These are phyloP conservation scores for Orchestes rusci DNA, from an alignment of 2,888 invertebrate species.

Conservation along the genomic window DNA sequence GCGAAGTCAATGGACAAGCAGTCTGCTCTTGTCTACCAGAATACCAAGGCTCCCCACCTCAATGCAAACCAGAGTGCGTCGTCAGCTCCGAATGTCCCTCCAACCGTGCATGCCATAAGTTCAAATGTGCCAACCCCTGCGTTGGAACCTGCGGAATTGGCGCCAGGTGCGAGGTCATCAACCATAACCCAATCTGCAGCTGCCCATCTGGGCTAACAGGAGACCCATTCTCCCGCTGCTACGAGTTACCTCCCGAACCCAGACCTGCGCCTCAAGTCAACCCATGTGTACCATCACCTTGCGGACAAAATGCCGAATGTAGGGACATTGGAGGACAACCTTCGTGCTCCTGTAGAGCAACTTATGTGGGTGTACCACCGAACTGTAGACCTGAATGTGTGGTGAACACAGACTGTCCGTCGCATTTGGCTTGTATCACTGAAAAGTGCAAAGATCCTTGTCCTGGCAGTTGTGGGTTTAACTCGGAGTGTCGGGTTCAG, in stretches of 20 bases:
- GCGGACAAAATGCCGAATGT: slow-evolving; percentile 57
- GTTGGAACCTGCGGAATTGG: slow-evolving; percentile 66
- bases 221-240: slow-evolving; percentile 72
- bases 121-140: slow-evolving; percentile 69
- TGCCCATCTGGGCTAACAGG: slow-evolving; percentile 57
- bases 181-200: slow-evolving; percentile 70
- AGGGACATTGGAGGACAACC: slow-evolving; percentile 51
- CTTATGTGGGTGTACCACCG: slow-evolving; percentile 67
- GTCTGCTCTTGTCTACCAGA: slow-evolving; percentile 67
- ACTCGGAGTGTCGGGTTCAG: slow-evolving; percentile 62
- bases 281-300: slow-evolving; percentile 58
- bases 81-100: slow-evolving; percentile 68
- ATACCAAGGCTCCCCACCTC: slow-evolving; percentile 65
- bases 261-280: slow-evolving; percentile 42
- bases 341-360: slow-evolving; percentile 61
- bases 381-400: slow-evolving; percentile 69
- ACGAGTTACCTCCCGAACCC: slow-evolving; percentile 36
- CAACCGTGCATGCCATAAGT: slow-evolving; percentile 66
- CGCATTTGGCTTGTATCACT: slow-evolving; percentile 60
- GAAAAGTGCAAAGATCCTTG: slow-evolving; percentile 68
- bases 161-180: slow-evolving; percentile 65
- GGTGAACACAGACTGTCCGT: slow-evolving; percentile 61
- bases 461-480: slow-evolving; percentile 63
- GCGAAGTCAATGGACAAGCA: slow-evolving; percentile 57
- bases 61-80: slow-evolving; percentile 70